Evolutionary conservation across 2,797 vertebrate genomes (phyloP).

Genomic region (Gobio occitaniae): DNA sequence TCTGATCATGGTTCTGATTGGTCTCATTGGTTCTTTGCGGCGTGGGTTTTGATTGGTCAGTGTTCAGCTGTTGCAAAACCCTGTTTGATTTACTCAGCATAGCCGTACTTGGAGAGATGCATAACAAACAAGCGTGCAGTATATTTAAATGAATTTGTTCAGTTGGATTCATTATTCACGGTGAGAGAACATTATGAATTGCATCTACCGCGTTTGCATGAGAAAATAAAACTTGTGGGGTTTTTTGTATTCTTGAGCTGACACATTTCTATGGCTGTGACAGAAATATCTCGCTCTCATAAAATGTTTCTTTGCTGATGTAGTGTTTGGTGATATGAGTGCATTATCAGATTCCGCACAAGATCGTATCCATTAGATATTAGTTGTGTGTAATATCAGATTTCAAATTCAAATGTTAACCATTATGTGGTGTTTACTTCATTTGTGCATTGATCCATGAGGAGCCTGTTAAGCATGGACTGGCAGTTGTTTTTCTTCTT

Average conservation of each 20-base stretch:
- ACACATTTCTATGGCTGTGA: constrained; percentile 31
- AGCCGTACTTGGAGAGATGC: constrained; percentile 14
- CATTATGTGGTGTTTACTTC: constrained; percentile 73
- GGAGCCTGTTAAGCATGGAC: constrained; percentile 74
- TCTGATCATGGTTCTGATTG: constrained; percentile 35
- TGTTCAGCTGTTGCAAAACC: constrained; percentile 45
- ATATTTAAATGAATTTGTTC: constrained; percentile 39
- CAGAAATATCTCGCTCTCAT: constrained; percentile 18
- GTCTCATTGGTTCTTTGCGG: constrained; percentile 26
- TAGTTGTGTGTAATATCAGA: constrained; percentile 40
- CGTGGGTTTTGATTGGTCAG: constrained; percentile 33
- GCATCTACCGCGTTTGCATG: constrained; percentile 2
- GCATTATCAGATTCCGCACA: not conserved
- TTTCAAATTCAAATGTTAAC: constrained; percentile 57
- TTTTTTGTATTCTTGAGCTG: constrained; percentile 13
- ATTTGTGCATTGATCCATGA: constrained; percentile 78
- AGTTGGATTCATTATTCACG: constrained; percentile 38
- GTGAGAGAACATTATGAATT: constrained; percentile 16
- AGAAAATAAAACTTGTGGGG: not conserved
- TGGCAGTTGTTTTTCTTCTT: constrained; percentile 51
- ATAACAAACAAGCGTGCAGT: not conserved
- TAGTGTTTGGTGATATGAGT: constrained; percentile 40
- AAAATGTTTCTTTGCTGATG: constrained; percentile 37
- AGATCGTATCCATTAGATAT: constrained; percentile 30
- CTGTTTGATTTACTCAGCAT: constrained; percentile 28